phyloP scores from a whole-genome alignment of 2,888 invertebrate species.

The Punctoribates punctum region DNA sequence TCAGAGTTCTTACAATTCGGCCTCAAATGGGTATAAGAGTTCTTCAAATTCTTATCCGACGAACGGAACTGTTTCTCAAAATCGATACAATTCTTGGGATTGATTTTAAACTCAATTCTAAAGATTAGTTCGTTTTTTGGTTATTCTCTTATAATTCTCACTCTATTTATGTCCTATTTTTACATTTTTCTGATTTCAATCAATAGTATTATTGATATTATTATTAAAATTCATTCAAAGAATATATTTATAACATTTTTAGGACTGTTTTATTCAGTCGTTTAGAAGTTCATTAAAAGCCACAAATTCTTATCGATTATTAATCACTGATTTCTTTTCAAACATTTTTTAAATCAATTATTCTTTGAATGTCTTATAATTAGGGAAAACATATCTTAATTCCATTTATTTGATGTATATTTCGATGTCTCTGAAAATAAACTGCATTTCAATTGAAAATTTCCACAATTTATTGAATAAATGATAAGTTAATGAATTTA shows the following conservation, averaged over 20 bases:
- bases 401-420: background rate
- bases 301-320: background rate
- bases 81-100: background rate
- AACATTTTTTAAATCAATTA: background rate
- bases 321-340: background rate
- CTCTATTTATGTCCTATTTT: background rate
- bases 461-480: no score
- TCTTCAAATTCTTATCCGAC: background rate
- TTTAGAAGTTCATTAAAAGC: no score
- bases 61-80: background rate
- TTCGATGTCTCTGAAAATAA: background rate
- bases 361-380: background rate
- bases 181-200: background rate
- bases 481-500: no score
- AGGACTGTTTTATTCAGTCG: no score
- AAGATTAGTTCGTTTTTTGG: background rate
- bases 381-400: background rate
- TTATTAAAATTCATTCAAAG: background rate
- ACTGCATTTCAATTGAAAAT: no score
- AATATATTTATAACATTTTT: no score
- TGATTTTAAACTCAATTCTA: background rate
- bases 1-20: background rate
- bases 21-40: background rate
- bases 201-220: background rate
- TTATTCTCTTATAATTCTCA: background rate